Evolutionary conservation across 2,113 vertebrate species (phyloP), one percentile per base, ranked within the genome.

Genomic region (Triplophysa siluroides): DNA sequence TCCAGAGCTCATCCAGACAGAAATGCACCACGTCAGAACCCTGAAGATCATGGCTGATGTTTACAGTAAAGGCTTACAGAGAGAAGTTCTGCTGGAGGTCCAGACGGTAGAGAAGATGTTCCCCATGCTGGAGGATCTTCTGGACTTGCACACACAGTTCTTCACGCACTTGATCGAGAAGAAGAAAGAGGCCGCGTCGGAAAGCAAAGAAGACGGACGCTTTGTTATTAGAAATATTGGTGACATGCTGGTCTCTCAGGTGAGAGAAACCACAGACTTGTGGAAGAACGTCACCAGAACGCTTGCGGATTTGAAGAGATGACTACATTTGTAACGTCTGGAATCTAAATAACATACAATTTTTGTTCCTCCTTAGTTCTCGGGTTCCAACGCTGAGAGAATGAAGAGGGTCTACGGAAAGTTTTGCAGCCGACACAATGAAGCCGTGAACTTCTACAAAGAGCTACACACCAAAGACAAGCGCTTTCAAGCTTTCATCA

Each of bases 371-470:
- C 62, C 41, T 14, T 87, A 98, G 96, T 97, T 98, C 87, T 96
- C 96, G 0, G 95, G 94, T 4, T 92, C 91, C 83, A 95, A 83
- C 0, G 96, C 94, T 0, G 94, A 96, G 45, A 90, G 92, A 4
- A 93, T 98, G 89, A 97, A 95, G 88, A 95, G 94, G 64, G 94
- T 94, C 0, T 98, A 98, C 0, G 97, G 97, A 74, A 97, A 95
- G 85, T 98, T 98, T 84, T 98, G 96, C 0, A 96, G 96, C 65
- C 95, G 95, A n/a, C 97, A 98, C 91, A 96, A 93, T 0, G 95
- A 98, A 80, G 95, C 96, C 0, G 95, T 98, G 14, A 96, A 89
- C 86, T 91, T 94, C 66, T 98, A 97, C 90, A 98, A 98, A 90
- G 97, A 98, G 67, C 90, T 97, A 1, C 89, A 90, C 38, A 91